phyloP scores from a whole-genome alignment of 1,140 invertebrate genomes.

The Oncopodura yosiiana region DNA sequence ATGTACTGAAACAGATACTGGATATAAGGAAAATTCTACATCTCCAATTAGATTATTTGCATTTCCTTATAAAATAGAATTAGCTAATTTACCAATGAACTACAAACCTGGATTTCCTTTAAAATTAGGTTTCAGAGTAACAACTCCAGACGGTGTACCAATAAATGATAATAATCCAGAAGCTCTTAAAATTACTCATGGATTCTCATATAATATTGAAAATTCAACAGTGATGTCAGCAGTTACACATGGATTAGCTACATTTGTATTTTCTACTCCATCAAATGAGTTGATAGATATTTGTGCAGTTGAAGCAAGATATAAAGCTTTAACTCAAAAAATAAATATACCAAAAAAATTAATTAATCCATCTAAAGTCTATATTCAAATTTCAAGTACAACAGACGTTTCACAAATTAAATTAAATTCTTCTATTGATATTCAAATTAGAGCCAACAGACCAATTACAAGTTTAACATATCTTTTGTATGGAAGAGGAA shows the following conservation, averaged over 20 bases:
- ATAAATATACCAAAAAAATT: slow-evolving; percentile 3
- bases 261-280: slow-evolving; percentile 58
- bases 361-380: background rate
- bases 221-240: slow-evolving; percentile 48
- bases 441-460: slow-evolving; percentile 1
- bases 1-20: slow-evolving; percentile 67
- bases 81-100: slow-evolving; percentile 65
- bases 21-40: slow-evolving; percentile 66
- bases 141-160: slow-evolving; percentile 61
- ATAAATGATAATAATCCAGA: slow-evolving; percentile 48
- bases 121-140: slow-evolving; percentile 50
- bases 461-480: background rate
- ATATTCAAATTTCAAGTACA: slow-evolving; percentile 11
- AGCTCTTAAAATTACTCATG: slow-evolving; percentile 54
- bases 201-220: slow-evolving; percentile 54
- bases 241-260: slow-evolving; percentile 57
- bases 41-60: slow-evolving; percentile 61
- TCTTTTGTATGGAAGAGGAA: background rate
- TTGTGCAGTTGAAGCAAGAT: slow-evolving; percentile 49
- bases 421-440: background rate
- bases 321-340: slow-evolving; percentile 12
- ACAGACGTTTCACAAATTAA: background rate
- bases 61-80: slow-evolving; percentile 68
- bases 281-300: slow-evolving; percentile 44
- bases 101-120: slow-evolving; percentile 68